Base-by-base conservation (phyloP, 2,888 invertebrate species). In the Leptura quadrifasciata region DNA sequence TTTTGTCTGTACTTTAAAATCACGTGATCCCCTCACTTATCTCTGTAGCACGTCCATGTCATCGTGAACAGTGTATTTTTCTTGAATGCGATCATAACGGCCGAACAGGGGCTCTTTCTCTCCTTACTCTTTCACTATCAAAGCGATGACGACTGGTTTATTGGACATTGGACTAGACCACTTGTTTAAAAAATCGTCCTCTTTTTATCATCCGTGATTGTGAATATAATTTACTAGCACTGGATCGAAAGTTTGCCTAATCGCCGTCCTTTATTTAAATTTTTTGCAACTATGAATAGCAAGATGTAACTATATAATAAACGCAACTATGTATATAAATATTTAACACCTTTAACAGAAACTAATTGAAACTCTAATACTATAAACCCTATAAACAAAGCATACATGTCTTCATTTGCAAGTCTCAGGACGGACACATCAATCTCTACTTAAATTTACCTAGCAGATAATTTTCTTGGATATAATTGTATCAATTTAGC, bases 11-110 rank as follows among this genome's bases (percentile, higher is more conserved):
- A n/a, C n/a, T n/a, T n/a, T n/a, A n/a, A n/a, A 6, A 31, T 31
- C 6, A 47, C n/a, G 47, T 47, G 5, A 47, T 47, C n/a, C n/a
- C 47, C 47, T n/a, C 47, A 12, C n/a, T n/a, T 47, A 47, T 47
- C n/a, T 5, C 18, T 20, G 54, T 35, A 31, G 68, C 15, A 35
- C 68, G 68, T 55, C 57, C 12, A 57, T 72, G 63, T 2, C 31
- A 1, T 27, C 27, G 15, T 10, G 52, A 65, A 67, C 55, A 54
- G 15, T 72, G 18, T 57, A 78, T 77, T 75, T 74, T 76, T 76
- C 69, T 74, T 72, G 24, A 31, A 68, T 76, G 67, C 70, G 58
- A 74, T 73, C 64, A 60, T 79, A 79, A 79, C 79, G 79, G 77
- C 76, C 73, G 68, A 75, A 73, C 65, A 72, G 75, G 79, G 76